Evolutionary conservation across 1,140 invertebrate species (phyloP).

Genomic region (Eulimnadia texana): DNA sequence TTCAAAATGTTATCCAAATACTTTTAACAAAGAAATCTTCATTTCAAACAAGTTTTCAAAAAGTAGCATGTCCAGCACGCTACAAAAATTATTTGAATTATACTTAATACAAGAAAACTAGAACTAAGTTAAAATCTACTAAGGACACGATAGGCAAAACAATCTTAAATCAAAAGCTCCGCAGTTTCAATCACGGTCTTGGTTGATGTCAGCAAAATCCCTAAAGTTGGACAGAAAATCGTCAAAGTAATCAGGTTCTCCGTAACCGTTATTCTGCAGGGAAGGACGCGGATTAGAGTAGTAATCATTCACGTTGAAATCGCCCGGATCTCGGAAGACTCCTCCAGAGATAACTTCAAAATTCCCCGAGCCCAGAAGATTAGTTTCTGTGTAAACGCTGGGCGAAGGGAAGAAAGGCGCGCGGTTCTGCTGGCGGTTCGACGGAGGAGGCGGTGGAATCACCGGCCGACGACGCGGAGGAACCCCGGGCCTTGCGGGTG

Average conservation of each 20-base stretch:
- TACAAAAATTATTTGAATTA: too few species aligned
- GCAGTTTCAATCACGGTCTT: not conserved
- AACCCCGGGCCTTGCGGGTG: not conserved
- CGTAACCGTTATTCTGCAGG: not conserved
- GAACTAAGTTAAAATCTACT: too few species aligned
- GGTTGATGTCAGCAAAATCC: conserved; percentile 14
- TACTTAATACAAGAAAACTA: too few species aligned
- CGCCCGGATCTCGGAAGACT: conserved; percentile 10
- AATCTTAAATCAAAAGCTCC: too few species aligned
- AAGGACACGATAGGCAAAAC: too few species aligned
- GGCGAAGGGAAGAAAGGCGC: not conserved
- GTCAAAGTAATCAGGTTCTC: not conserved
- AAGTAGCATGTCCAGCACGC: too few species aligned
- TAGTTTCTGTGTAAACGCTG: not conserved
- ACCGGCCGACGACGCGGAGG: not conserved
- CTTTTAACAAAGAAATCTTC: too few species aligned
- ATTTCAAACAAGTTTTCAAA: too few species aligned
- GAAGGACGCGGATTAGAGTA: not conserved
- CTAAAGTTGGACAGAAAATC: conserved; percentile 15
- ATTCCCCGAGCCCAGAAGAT: conserved; percentile 10
- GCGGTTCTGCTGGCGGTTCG: not conserved
- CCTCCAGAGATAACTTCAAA: conserved; percentile 12
- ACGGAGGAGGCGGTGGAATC: not conserved
- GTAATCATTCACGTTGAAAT: not conserved
- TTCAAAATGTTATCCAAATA: too few species aligned